Conservation (phyloP, 2,888 invertebrate species). For the Elegia similella region DNA sequence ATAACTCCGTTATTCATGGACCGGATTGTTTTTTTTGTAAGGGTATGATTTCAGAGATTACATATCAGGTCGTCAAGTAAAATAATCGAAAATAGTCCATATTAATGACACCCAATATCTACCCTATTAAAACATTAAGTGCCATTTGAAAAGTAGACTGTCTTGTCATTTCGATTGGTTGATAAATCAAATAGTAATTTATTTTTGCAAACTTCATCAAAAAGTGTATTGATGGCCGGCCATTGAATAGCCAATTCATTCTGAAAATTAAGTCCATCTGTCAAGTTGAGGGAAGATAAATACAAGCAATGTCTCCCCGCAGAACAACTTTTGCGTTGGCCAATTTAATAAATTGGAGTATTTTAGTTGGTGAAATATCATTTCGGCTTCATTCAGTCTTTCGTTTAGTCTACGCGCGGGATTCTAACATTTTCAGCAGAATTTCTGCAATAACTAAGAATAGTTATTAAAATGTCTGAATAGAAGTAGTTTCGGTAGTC, state of each 20-base stretch:
- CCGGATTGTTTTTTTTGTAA: no score
- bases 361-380: slow-evolving; percentile 2
- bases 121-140: no score
- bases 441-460: not conserved
- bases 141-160: no score
- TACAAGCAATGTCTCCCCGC: slow-evolving; percentile 15
- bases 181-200: slow-evolving; percentile 8
- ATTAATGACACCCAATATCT: no score
- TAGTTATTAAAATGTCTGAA: no score
- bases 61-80: no score
- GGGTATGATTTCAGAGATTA: no score
- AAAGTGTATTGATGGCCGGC: slow-evolving; percentile 1
- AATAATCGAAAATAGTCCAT: no score
- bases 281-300: slow-evolving; percentile 15
- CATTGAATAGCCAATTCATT: slow-evolving; percentile 14
- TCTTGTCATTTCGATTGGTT: not conserved
- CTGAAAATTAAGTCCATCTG: slow-evolving; percentile 17
- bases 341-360: slow-evolving; percentile 5
- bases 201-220: slow-evolving; percentile 3
- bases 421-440: not conserved
- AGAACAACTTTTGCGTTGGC: slow-evolving; percentile 9
- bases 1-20: no score
- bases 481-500: no score
- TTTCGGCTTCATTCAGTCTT: not conserved
- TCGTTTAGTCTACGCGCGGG: not conserved